A percentile compares a stretch with the other conserved stretches of the same genome.
phyloP scores from a whole-genome alignment of 2,113 vertebrate genomes.

The Xiphias gladius region DNA sequence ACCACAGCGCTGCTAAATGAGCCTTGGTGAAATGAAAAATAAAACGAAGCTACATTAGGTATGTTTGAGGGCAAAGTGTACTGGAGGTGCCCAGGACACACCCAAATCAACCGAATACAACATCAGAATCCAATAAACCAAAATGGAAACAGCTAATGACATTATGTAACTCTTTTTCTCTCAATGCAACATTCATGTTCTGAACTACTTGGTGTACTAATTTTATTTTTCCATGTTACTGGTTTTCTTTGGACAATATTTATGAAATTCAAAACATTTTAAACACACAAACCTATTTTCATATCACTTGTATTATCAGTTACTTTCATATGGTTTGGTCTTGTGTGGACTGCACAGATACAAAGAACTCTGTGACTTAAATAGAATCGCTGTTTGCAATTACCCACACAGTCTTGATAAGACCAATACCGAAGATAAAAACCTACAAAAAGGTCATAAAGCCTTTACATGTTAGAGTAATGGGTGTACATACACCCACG shows the following conservation, averaged over 20 bases:
- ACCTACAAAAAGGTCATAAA: conserved; percentile 18
- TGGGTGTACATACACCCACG: neutral
- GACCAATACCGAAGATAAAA: neutral
- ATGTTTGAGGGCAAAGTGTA: neutral
- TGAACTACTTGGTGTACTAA: neutral
- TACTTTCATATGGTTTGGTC: neutral
- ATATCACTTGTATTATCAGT: neutral
- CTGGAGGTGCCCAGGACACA: neutral
- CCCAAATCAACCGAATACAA: neutral
- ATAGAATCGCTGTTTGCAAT: conserved; percentile 12
- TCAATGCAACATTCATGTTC: neutral
- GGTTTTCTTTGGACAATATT: neutral
- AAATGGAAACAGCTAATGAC: neutral
- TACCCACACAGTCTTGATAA: conserved; percentile 36
- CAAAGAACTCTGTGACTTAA: neutral
- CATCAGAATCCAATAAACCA: neutral
- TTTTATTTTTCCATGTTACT: neutral
- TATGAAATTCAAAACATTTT: neutral
- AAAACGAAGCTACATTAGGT: neutral
- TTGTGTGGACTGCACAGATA: neutral
- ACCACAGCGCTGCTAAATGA: conserved; percentile 9
- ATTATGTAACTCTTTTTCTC: neutral
- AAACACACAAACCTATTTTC: neutral
- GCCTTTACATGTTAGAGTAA: conserved; percentile 20
- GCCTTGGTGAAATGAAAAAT: neutral